Base-by-base conservation (phyloP, 2,888 invertebrate species). In the Heliconius erato region DNA sequence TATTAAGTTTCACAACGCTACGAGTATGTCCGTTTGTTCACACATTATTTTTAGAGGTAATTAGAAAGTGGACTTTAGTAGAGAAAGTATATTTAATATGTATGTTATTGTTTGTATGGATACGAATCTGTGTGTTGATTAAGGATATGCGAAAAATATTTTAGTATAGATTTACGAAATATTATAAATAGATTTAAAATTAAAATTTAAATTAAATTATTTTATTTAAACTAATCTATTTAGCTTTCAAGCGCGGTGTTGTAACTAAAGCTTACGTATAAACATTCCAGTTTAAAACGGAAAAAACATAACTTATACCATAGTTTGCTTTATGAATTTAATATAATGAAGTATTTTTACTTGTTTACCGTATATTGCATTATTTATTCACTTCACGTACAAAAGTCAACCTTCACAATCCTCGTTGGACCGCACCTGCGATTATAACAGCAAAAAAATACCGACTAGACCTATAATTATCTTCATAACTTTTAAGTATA, bases 361-460 rank as follows among this genome's bases (percentile, higher is more conserved):
- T 74, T 74, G 80, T 84, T 82, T 80, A 82, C 67, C 23, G 28
- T 71, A 82, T 80, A 88, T 86, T 85, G 84, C 85, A 85, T 91
- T 90, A 91, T 83, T 87, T 88, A 92, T 91, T 90, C 91, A 59
- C 83, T 82, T 81, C 91, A 87, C 91, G 91, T 86, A 88, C 86
- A 86, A 87, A 87, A 88, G 87, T 76, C 86, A 89, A 87, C 92
- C 91, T 91, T 91, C 89, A 86, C 88, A 85, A 87, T 85, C 88
- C 89, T 85, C 86, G 87, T 84, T 81, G 74, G 65, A 86, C 87
- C 87, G 87, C 90, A 90, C 89, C 89, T 88, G 88, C 85, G 85
- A 67, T 59, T 69, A 76, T 68, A 76, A 65, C 69, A 69, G 71
- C 79, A 74, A 82, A 83, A 84, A 63, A 82, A 49, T 54, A 74